phyloP scores from a whole-genome alignment of 2,113 vertebrate species.

The Pomatostomus ruficeps region DNA sequence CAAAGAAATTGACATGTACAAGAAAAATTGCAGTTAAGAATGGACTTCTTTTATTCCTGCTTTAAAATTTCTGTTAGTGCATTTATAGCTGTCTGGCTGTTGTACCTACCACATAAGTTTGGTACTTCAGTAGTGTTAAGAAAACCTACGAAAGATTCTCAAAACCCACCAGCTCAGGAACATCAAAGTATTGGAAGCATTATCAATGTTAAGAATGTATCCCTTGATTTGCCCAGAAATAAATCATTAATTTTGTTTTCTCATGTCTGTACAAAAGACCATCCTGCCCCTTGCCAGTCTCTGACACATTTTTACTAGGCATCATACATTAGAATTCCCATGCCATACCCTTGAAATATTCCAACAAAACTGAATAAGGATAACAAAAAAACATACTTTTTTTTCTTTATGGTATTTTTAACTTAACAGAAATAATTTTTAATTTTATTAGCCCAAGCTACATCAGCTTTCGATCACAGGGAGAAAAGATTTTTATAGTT shows the following conservation, averaged over 20 bases:
- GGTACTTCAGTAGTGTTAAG: not conserved
- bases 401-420: not conserved
- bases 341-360: not conserved
- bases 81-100: not conserved
- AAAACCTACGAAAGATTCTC: not conserved
- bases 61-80: not conserved
- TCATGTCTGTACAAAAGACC: not conserved
- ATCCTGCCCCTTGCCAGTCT: not conserved
- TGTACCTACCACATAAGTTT: not conserved
- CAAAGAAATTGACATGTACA: not conserved
- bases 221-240: not conserved
- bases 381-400: not conserved
- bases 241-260: not conserved
- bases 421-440: not conserved
- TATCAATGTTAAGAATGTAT: not conserved
- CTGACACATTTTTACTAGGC: not conserved
- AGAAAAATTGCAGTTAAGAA: not conserved
- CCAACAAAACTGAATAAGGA: not conserved
- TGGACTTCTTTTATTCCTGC: not conserved
- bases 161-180: not conserved
- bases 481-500: not conserved
- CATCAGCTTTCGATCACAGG: not conserved
- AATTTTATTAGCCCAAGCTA: not conserved
- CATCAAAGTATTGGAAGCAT: not conserved
- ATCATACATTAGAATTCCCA: accelerated